Base-by-base conservation (phyloP, 2,888 invertebrate genomes). In the Cotesia congregata region DNA sequence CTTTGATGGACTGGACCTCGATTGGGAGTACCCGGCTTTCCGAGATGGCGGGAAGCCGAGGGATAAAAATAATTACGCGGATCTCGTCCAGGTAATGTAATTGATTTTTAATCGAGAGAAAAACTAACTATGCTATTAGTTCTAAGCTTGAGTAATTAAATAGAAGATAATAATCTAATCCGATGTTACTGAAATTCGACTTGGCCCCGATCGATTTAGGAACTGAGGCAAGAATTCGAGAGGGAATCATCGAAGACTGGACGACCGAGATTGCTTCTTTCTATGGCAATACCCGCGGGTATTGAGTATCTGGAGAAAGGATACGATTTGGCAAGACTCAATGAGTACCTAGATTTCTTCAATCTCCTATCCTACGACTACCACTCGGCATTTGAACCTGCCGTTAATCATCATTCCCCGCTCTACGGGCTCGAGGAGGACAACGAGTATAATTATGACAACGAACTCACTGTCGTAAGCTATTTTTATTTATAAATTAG, bases 251-350 rank as follows among this genome's bases (percentile, higher is more conserved):
- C 93, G 80, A 95, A 96, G 90, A 96, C 96, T 3, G 96, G 96
- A 80, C 93, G 95, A 84, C 91, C 95, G 0, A 89, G 94, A 80
- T 92, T 98, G 50, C 90, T 98, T 72, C 90, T 98, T 17, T 96
- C 98, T 5, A 97, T 98, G 94, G 98, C 98, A 9, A 96, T 98
- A 41, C 97, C 97, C 0, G 97, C 97, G 1, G 97, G 97, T 30
- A 95, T 96, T 82, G 96, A 97, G 87, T 97, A 97, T 86, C 95
- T 98, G 82, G 95, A 97, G 86, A 96, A 97, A 87, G 98, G 98
- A 80, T 98, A 97, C 88, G 97, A 98, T 85, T 93, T 98, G 76
- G 94, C 95, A 78, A 94, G 94, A 83, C 90, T 98, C 76, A 96
- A 96, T 88, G 94, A 94, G 93, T 96, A 97, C 88, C 90, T 97